Conservation (phyloP, 2,888 invertebrate genomes). For the Ophion ellenae region DNA sequence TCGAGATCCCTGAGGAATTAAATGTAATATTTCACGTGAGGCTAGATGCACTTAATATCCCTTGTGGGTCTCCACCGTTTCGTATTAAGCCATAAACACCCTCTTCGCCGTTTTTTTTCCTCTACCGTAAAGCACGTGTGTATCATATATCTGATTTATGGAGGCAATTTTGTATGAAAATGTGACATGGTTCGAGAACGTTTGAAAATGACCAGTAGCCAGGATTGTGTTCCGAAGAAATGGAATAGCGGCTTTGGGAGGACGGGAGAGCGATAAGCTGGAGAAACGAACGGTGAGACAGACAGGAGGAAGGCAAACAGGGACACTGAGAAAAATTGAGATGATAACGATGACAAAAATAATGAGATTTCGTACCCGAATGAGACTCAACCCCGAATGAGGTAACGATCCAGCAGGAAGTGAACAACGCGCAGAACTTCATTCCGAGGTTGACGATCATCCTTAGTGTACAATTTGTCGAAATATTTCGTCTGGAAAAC, state of each 20-base stretch:
- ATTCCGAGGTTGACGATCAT: no score
- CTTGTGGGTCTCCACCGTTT: not conserved
- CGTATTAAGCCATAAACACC: slow-evolving; percentile 27
- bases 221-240: not conserved
- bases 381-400: not conserved
- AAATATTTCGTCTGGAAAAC: no score
- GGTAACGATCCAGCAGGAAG: no score
- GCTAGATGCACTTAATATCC: not conserved
- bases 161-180: not conserved
- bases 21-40: slow-evolving; percentile 34
- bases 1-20: slow-evolving; percentile 7
- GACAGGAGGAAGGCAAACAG: not conserved
- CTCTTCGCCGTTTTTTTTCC: slow-evolving; percentile 21
- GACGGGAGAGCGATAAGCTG: not conserved
- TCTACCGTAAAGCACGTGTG: not conserved
- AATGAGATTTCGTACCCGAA: not conserved
- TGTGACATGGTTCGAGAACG: not conserved
- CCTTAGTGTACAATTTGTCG: no score
- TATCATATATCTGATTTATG: slow-evolving; percentile 1
- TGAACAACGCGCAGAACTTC: no score
- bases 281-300: not conserved
- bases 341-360: not conserved
- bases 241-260: not conserved
- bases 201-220: slow-evolving; percentile 12
- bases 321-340: not conserved